These are phyloP conservation scores for Lepidocolaptes lacrymiger DNA, from an alignment of 2,797 vertebrate species.

Conservation along the genomic window DNA sequence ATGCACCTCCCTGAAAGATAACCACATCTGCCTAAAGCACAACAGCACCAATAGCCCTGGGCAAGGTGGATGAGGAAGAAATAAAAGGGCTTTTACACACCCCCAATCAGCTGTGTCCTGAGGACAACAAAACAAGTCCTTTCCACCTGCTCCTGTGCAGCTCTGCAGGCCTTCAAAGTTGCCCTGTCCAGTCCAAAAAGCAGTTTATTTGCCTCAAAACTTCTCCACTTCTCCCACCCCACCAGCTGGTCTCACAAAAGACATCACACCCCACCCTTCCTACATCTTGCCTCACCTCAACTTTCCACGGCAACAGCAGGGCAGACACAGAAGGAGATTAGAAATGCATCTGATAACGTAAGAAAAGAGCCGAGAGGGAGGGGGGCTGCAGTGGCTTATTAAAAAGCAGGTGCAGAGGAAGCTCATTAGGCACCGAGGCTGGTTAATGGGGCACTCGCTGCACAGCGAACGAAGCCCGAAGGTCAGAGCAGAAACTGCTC, in stretches of 20 bases:
- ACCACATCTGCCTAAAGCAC: fast-evolving
- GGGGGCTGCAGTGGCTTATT: not conserved
- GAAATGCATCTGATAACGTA: not conserved
- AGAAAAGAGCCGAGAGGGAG: not conserved
- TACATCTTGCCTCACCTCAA: fast-evolving
- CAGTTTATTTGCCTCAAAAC: not conserved
- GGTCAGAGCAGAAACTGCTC: not conserved
- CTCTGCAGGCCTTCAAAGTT: not conserved
- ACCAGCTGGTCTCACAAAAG: not conserved
- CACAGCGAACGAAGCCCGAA: fast-evolving
- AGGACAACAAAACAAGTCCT: not conserved
- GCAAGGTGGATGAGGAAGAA: not conserved
- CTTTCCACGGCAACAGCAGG: fast-evolving
- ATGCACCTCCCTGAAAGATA: not conserved
- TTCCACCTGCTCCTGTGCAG: fast-evolving
- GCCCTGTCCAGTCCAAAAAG: not conserved
- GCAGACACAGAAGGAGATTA: not conserved
- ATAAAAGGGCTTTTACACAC: fast-evolving
- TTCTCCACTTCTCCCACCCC: not conserved
- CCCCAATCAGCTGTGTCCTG: not conserved
- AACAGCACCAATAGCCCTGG: fast-evolving
- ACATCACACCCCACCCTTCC: not conserved
- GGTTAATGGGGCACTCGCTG: fast-evolving
- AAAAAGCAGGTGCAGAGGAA: not conserved
- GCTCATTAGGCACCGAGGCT: not conserved